Conservation (phyloP, 2,888 invertebrate species). For the Tromatobia lineatoria region DNA sequence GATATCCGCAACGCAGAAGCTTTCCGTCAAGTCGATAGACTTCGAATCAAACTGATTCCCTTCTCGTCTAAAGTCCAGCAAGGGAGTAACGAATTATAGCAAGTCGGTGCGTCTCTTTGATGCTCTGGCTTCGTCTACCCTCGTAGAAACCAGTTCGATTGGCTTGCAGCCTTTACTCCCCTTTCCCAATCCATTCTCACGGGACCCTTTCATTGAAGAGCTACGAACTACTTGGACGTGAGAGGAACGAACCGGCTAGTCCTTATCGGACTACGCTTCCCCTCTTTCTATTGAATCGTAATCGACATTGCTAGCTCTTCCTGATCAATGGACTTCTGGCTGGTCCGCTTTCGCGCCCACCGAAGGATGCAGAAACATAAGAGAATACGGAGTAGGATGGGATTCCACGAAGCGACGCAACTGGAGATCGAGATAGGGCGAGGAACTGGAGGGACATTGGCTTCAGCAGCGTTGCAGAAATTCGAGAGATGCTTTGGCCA, state of each 20-base stretch:
- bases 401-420: constrained; percentile 27
- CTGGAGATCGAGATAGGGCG: constrained; percentile 33
- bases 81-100: not conserved
- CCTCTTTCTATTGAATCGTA: constrained; percentile 52
- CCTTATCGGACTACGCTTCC: constrained; percentile 22
- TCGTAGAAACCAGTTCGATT: constrained; percentile 16
- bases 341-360: constrained; percentile 3
- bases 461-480: constrained; percentile 42
- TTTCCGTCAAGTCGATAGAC: not conserved
- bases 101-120: constrained; percentile 26
- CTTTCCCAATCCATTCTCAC: constrained; percentile 13
- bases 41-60: not conserved
- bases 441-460: constrained; percentile 19
- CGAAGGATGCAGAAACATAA: constrained; percentile 15
- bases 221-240: constrained; percentile 23
- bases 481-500: constrained; percentile 14
- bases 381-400: not conserved
- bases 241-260: constrained; percentile 26
- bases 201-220: constrained; percentile 36
- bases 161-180: constrained; percentile 4
- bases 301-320: constrained; percentile 43
- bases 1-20: not conserved
- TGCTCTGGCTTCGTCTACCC: constrained; percentile 11
- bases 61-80: constrained; percentile 5
- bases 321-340: constrained; percentile 50